Percentiles rank a stretch among this genome's conserved stretches.
These are phyloP conservation scores for Drosophila cyrtoloma DNA, from an alignment of 2,888 invertebrate species.

Conservation along the genomic window DNA sequence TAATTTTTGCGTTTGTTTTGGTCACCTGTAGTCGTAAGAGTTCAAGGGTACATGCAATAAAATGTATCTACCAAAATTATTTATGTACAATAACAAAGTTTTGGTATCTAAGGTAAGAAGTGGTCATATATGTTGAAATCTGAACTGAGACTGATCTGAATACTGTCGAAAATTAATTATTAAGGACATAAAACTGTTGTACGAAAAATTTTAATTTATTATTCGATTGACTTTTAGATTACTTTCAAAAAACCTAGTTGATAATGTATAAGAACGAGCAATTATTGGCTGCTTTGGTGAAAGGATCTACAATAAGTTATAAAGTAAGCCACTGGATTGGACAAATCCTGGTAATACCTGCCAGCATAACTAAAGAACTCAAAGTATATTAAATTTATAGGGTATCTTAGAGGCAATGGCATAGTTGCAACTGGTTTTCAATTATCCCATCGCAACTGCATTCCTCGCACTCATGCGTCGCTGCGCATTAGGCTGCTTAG, in stretches of 20 bases:
- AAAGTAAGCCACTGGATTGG: neutral
- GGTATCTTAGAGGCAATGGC: conserved; percentile 12
- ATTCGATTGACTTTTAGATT: neutral
- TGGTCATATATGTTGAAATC: neutral
- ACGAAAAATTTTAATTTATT: neutral
- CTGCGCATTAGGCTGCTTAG: conserved; percentile 58
- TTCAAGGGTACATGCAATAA: neutral
- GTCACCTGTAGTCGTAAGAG: neutral
- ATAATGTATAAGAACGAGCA: neutral
- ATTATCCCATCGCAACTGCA: conserved; percentile 69
- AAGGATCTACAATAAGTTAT: neutral
- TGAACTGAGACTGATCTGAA: neutral
- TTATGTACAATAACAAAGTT: neutral
- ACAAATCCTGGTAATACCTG: neutral
- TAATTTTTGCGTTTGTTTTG: conserved; percentile 30
- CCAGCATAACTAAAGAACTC: neutral
- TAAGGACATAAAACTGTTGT: neutral
- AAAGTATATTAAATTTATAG: conserved; percentile 12
- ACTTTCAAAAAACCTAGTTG: neutral
- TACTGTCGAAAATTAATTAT: neutral
- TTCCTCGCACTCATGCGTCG: conserved; percentile 66
- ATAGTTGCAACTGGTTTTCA: conserved; percentile 47
- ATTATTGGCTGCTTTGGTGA: neutral
- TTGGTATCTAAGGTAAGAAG: neutral
- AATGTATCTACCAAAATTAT: neutral